Percentiles rank a stretch among this genome's conserved stretches.
Conservation (phyloP, 2,797 vertebrate genomes). For the Crocidura indochinensis region DNA sequence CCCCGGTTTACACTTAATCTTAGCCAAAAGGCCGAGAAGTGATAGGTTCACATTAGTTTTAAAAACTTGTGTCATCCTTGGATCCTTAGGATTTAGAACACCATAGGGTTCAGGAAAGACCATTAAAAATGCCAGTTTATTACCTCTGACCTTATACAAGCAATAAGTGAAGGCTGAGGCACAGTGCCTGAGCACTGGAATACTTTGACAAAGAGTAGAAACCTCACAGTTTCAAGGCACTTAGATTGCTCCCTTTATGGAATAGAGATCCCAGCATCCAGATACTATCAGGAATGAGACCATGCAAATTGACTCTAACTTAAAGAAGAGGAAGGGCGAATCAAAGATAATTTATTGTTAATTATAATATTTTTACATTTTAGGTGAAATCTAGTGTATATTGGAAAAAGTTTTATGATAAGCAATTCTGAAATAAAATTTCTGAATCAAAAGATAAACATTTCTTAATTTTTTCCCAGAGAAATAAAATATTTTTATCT, state of each 20-base stretch:
- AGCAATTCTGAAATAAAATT: conserved; percentile 18
- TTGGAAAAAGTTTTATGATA: conserved; percentile 30
- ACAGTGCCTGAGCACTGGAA: background rate
- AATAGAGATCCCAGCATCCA: background rate
- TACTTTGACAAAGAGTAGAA: background rate
- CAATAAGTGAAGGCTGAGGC: background rate
- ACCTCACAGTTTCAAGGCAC: background rate
- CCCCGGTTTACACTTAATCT: too few relatives aligned
- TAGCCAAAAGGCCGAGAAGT: background rate
- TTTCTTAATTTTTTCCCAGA: background rate
- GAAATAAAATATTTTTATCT: conserved; percentile 29
- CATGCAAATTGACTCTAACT: background rate
- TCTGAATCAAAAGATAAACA: conserved; percentile 10
- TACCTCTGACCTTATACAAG: background rate
- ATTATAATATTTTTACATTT: background rate
- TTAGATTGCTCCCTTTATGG: background rate
- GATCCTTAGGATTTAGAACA: background rate
- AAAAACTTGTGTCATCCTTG: background rate
- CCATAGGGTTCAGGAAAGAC: background rate
- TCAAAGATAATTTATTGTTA: too few relatives aligned
- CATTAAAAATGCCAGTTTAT: background rate
- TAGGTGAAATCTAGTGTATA: background rate
- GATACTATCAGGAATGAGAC: background rate
- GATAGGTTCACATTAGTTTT: background rate
- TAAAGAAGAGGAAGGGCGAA: background rate